phyloP scores from a whole-genome alignment of 2,797 vertebrate species.

The Mus caroli region DNA sequence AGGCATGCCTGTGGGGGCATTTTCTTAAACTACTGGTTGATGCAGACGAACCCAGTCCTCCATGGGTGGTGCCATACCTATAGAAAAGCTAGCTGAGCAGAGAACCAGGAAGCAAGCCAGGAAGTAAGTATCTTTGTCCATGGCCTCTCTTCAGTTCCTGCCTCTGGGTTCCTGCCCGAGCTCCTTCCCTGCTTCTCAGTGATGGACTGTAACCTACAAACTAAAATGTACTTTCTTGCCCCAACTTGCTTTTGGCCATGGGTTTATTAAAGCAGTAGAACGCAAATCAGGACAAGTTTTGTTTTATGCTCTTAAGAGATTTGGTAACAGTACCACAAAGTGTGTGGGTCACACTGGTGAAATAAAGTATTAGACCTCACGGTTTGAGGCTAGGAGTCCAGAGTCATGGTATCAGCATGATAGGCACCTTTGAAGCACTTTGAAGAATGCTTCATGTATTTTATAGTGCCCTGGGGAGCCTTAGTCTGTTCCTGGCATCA shows the following conservation, averaged over 20 bases:
- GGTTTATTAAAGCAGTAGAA: not conserved
- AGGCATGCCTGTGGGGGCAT: not conserved
- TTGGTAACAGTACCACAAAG: too few species aligned
- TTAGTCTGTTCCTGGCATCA: not conserved
- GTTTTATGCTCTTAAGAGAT: not conserved
- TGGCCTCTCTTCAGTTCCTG: not conserved
- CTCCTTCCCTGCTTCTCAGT: not conserved
- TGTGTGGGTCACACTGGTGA: not conserved
- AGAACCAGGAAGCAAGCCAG: not conserved
- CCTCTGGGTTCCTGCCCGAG: not conserved
- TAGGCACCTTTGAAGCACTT: rapidly evolving
- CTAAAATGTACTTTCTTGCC: not conserved
- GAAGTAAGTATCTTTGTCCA: not conserved
- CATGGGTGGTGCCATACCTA: too few species aligned
- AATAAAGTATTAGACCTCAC: not conserved
- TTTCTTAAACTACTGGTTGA: not conserved
- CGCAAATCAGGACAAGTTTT: not conserved
- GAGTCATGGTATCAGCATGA: not conserved
- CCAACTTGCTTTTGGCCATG: not conserved
- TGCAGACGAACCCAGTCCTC: not conserved
- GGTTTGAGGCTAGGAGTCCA: not conserved
- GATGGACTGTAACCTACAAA: not conserved
- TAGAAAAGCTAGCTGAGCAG: not conserved
- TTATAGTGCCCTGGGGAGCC: not conserved
- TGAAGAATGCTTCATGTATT: too few species aligned